Conservation (phyloP, 2,113 vertebrate genomes). For the Clarias gariepinus region DNA sequence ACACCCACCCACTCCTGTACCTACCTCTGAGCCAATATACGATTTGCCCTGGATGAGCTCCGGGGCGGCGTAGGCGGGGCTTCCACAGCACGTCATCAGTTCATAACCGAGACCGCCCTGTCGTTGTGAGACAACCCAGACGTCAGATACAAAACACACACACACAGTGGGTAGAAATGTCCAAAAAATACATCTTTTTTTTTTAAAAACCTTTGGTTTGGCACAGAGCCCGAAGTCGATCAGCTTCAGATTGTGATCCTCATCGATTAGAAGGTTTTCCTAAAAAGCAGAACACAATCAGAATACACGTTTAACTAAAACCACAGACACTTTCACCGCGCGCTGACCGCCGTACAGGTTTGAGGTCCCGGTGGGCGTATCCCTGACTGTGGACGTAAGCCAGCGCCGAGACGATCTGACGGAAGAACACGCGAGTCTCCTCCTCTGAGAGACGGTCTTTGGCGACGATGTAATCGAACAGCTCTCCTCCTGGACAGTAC, state of each 20-base stretch:
- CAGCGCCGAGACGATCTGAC: conserved; percentile 91
- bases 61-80: conserved; percentile 92
- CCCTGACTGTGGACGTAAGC: conserved; percentile 92
- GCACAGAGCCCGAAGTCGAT: conserved; percentile 97
- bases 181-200: no score
- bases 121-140: not conserved
- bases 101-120: conserved; percentile 88
- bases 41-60: conserved; percentile 94
- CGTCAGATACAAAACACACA: conserved; percentile 54
- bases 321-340: not conserved
- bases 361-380: conserved; percentile 93
- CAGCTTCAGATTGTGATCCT: conserved; percentile 88
- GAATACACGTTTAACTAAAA: not conserved
- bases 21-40: conserved; percentile 94
- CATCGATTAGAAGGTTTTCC: conserved; percentile 95
- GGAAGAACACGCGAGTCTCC: conserved; percentile 88
- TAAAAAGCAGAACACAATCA: conserved; percentile 59
- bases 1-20: conserved; percentile 43
- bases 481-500: conserved; percentile 95
- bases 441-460: conserved; percentile 89
- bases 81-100: conserved; percentile 90
- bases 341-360: conserved; percentile 75
- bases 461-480: conserved; percentile 94
- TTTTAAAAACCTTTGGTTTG: conserved; percentile 81
- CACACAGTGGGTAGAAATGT: no score